Conservation (phyloP, 2,797 vertebrate genomes). For the Gobio occitaniae region DNA sequence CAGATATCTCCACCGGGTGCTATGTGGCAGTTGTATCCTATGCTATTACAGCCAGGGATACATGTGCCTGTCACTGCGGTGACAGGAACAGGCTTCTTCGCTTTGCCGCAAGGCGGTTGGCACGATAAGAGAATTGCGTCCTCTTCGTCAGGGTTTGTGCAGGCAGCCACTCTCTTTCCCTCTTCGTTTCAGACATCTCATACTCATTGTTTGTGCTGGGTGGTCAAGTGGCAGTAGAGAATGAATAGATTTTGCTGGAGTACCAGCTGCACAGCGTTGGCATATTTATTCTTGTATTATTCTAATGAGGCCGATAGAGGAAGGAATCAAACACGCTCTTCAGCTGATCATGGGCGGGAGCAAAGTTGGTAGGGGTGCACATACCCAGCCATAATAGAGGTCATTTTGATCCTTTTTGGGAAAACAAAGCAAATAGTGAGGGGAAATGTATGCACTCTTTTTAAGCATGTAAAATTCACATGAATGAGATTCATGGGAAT, state of each 20-base stretch:
- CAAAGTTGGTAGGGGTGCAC: conserved; percentile 22
- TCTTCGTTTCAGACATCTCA: conserved; percentile 14
- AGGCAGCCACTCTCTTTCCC: conserved; percentile 28
- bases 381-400: conserved; percentile 54
- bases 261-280: conserved; percentile 36
- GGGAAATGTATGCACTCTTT: conserved; percentile 53
- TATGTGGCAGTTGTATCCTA: conserved; percentile 16
- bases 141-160: conserved; percentile 62
- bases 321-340: conserved; percentile 51
- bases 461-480: conserved; percentile 57
- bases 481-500: conserved; percentile 35
- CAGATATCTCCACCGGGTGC: not conserved
- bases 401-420: conserved; percentile 52
- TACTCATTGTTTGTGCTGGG: conserved; percentile 45
- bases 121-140: conserved; percentile 52
- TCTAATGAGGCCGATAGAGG: conserved; percentile 56
- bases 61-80: conserved; percentile 32
- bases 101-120: conserved; percentile 46
- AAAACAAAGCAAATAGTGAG: conserved; percentile 55
- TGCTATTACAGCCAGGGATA: conserved; percentile 42
- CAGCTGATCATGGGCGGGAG: conserved; percentile 43
- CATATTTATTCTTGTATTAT: conserved; percentile 63
- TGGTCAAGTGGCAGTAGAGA: conserved; percentile 58
- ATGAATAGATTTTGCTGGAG: conserved; percentile 55
- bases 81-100: conserved; percentile 52